phyloP scores from a whole-genome alignment of 2,113 vertebrate genomes.

The Gymnorhina tibicen region DNA sequence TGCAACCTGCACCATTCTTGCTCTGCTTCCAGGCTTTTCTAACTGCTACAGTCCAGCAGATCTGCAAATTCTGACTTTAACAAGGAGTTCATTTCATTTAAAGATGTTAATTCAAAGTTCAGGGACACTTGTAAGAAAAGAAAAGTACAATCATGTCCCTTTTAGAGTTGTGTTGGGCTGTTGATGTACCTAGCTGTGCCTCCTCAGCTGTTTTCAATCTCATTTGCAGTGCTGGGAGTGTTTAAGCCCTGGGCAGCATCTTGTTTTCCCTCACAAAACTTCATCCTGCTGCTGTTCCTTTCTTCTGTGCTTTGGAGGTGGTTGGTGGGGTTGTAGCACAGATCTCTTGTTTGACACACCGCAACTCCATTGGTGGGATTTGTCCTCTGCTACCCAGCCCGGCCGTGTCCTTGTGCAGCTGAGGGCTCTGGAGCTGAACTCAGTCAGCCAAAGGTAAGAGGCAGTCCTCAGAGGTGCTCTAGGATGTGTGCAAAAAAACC shows the following conservation, averaged over 20 bases:
- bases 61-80: background rate
- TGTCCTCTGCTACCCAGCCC: background rate
- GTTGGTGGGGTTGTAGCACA: background rate
- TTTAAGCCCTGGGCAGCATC: background rate
- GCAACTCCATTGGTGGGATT: fast-evolving
- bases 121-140: background rate
- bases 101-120: background rate
- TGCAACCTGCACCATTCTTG: background rate
- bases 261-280: fast-evolving
- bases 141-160: background rate
- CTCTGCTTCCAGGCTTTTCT: background rate
- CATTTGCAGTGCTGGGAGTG: background rate
- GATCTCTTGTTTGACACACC: fast-evolving
- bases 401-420: fast-evolving
- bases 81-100: background rate
- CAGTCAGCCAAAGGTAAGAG: background rate
- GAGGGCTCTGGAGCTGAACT: background rate
- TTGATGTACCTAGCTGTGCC: background rate
- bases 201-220: background rate
- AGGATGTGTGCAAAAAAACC: background rate
- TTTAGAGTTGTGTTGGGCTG: background rate
- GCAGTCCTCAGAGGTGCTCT: background rate
- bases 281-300: fast-evolving
- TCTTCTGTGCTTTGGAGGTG: background rate
- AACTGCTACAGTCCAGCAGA: background rate